phyloP scores from a whole-genome alignment of 2,888 invertebrate genomes.

The Leucania comma region DNA sequence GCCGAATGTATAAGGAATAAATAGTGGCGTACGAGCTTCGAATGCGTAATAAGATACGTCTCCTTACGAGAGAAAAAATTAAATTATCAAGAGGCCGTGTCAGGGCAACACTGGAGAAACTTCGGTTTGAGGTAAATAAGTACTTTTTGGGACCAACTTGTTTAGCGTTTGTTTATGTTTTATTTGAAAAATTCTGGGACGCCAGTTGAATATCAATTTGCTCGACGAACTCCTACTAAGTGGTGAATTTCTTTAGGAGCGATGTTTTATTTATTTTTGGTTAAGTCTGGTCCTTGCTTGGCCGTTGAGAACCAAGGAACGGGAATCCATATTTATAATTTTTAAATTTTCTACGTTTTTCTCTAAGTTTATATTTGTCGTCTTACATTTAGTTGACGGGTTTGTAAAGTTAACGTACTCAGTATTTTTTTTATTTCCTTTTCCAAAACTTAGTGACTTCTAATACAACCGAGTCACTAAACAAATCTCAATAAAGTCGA shows the following conservation, averaged over 20 bases:
- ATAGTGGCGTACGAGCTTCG: constrained; percentile 73
- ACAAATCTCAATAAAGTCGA: no score
- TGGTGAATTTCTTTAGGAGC: constrained; percentile 54
- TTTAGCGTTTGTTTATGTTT: constrained; percentile 67
- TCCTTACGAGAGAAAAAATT: constrained; percentile 67
- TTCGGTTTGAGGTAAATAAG: constrained; percentile 67
- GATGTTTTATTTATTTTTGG: constrained; percentile 61
- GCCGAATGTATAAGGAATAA: constrained; percentile 79
- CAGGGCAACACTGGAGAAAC: constrained; percentile 56
- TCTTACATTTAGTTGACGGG: background rate
- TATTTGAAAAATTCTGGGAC: constrained; percentile 63
- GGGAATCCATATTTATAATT: constrained; percentile 13
- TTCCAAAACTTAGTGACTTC: background rate
- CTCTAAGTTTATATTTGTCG: constrained; percentile 4
- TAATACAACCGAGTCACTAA: background rate
- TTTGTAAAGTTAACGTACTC: background rate
- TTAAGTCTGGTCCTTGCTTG: constrained; percentile 36
- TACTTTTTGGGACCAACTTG: constrained; percentile 64
- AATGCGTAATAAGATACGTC: constrained; percentile 75
- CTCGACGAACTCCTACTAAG: constrained; percentile 49
- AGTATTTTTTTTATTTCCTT: background rate
- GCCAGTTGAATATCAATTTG: constrained; percentile 63
- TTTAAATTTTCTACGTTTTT: constrained; percentile 3
- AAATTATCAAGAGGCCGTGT: constrained; percentile 68
- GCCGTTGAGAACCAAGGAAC: constrained; percentile 1